Evolutionary conservation across 2,888 invertebrate species (phyloP).

Genomic region (Acanthosepion lycidas): DNA sequence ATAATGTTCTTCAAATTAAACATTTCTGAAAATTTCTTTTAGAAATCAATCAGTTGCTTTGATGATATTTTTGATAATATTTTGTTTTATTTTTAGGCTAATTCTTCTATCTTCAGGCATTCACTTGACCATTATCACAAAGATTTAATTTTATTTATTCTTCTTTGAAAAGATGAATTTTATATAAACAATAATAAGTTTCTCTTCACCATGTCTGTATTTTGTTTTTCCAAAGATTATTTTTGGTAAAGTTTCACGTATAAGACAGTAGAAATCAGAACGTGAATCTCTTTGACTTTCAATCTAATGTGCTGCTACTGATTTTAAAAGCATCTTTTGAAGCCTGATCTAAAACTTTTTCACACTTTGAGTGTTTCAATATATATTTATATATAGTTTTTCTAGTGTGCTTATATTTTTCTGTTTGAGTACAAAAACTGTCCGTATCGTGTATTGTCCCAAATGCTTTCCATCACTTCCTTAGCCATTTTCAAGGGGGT

Average conservation of each 20-base stretch:
- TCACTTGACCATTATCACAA: background rate
- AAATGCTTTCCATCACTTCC: no score
- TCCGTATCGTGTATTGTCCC: no score
- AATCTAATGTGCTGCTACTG: background rate
- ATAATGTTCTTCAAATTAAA: background rate
- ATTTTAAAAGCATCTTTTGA: background rate
- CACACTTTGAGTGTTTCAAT: background rate
- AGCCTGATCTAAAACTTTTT: no score
- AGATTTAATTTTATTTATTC: background rate
- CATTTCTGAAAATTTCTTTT: background rate
- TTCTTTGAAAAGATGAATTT: background rate
- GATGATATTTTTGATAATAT: background rate
- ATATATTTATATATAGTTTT: background rate
- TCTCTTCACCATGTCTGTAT: background rate
- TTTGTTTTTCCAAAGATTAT: background rate
- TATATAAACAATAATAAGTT: background rate
- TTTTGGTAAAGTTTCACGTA: background rate
- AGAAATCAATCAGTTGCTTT: background rate
- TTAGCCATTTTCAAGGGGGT: no score
- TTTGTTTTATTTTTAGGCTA: background rate
- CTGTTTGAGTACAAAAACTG: no score
- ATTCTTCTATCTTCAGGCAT: background rate
- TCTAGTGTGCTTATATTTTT: no score
- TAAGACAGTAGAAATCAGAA: background rate
- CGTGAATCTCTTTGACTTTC: background rate